Conservation (phyloP, 2,113 vertebrate genomes). For the Pluvialis apricaria region DNA sequence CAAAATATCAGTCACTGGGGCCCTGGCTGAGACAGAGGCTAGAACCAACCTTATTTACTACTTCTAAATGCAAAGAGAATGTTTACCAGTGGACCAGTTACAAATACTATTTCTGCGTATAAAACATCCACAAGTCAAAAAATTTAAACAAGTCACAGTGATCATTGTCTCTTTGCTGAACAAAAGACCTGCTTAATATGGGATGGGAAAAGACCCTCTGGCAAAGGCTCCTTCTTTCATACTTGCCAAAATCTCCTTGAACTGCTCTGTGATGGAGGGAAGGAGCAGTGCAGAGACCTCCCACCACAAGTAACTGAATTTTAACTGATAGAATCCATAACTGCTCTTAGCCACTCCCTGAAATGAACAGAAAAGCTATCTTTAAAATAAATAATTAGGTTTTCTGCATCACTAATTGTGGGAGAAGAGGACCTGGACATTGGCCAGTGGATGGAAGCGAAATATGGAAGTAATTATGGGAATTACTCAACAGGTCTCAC, state of each 20-base stretch:
- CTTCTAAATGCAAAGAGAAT: neutral
- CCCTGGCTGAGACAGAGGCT: neutral
- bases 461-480: neutral
- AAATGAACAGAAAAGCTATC: neutral
- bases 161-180: accelerated
- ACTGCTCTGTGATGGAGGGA: neutral
- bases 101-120: neutral
- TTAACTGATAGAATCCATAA: neutral
- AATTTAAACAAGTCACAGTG: neutral
- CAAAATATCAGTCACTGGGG: neutral
- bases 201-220: neutral
- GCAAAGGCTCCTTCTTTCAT: neutral
- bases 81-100: neutral
- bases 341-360: neutral
- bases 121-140: neutral
- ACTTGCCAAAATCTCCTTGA: neutral
- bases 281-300: neutral
- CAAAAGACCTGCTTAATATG: neutral
- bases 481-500: neutral
- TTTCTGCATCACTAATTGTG: neutral
- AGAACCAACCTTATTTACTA: neutral
- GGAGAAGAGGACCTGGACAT: neutral
- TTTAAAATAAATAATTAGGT: neutral
- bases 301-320: neutral
- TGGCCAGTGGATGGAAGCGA: neutral